Conservation (phyloP, 2,888 invertebrate genomes). For the Sylvicola cinctus region DNA sequence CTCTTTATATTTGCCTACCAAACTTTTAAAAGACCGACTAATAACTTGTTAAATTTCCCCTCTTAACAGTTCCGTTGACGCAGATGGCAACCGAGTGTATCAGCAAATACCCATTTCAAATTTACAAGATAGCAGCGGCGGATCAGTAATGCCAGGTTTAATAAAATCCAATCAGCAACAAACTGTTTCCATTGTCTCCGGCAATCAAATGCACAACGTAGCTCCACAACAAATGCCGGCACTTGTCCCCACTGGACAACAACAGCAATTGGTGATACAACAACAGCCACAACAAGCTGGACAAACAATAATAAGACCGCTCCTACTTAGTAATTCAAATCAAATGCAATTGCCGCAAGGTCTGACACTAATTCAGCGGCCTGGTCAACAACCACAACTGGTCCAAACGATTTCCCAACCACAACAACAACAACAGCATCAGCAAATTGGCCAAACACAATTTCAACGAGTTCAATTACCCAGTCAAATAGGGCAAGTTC, state of each 20-base stretch:
- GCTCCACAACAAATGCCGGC: constrained; percentile 21
- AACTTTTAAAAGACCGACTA: neutral
- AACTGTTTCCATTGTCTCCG: no score
- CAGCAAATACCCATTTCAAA: constrained; percentile 22
- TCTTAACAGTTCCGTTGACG: constrained; percentile 20
- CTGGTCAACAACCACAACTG: constrained; percentile 24
- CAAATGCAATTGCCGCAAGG: constrained; percentile 22
- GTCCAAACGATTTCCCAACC: constrained; percentile 19
- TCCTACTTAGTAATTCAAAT: constrained; percentile 15
- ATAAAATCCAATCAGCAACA: no score
- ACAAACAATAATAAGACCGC: constrained; percentile 21
- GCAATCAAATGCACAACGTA: constrained; percentile 7
- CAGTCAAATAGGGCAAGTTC: constrained; percentile 13
- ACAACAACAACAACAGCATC: constrained; percentile 6
- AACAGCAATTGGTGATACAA: constrained; percentile 7
- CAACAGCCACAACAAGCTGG: constrained; percentile 15
- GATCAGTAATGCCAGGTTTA: no score
- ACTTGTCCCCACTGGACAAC: constrained; percentile 20
- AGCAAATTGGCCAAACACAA: constrained; percentile 8
- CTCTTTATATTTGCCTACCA: no score
- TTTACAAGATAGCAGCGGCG: no score
- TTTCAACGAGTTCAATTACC: constrained; percentile 22
- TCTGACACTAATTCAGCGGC: constrained; percentile 23
- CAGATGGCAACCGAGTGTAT: constrained; percentile 18
- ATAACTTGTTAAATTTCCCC: neutral